Percentiles rank a stretch among this genome's conserved stretches.
Evolutionary conservation across 2,888 invertebrate genomes (phyloP).

Genomic region (Lysandra bellargus): DNA sequence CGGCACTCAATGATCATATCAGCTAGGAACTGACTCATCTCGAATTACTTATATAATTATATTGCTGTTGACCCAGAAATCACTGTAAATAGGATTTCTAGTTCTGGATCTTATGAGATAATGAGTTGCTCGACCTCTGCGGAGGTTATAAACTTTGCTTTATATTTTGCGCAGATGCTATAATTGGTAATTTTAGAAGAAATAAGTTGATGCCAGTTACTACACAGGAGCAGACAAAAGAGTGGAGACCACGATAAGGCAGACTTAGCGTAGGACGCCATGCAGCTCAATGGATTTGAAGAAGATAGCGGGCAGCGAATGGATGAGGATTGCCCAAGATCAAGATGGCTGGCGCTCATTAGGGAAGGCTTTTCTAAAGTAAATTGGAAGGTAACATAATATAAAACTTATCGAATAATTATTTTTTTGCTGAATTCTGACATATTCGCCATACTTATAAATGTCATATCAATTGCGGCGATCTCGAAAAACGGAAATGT

Average conservation of each 20-base stretch:
- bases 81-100: not conserved
- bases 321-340: too few species aligned
- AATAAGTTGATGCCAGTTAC: too few species aligned
- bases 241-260: too few species aligned
- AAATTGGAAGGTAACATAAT: too few species aligned
- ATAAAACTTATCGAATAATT: not conserved
- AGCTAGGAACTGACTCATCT: slow-evolving; percentile 34
- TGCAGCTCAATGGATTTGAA: too few species aligned
- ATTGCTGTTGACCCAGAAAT: slow-evolving; percentile 45
- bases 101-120: not conserved
- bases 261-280: too few species aligned
- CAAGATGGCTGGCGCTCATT: too few species aligned
- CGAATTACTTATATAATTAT: slow-evolving; percentile 56
- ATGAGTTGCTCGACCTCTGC: not conserved
- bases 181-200: not conserved
- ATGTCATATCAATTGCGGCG: not conserved
- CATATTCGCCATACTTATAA: not conserved
- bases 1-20: slow-evolving; percentile 53
- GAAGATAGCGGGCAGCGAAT: too few species aligned
- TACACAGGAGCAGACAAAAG: too few species aligned
- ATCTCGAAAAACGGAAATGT: slow-evolving; percentile 7
- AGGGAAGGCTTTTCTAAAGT: too few species aligned
- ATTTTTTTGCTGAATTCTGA: not conserved
- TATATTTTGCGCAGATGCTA: not conserved
- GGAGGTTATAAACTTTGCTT: not conserved